Base-by-base conservation (phyloP, 2,888 invertebrate species). In the Melieria crassipennis region DNA sequence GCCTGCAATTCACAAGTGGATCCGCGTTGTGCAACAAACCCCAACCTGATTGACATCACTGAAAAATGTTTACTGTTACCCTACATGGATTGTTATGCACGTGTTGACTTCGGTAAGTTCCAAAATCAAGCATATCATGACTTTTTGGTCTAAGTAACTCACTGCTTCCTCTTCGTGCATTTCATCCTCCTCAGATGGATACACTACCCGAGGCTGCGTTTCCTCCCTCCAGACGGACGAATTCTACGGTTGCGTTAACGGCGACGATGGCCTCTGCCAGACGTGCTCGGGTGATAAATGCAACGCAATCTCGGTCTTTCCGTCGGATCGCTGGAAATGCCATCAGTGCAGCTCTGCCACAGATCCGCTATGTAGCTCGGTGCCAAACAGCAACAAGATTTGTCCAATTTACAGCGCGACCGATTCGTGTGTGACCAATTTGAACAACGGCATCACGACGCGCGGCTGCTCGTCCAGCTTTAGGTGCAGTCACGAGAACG, bases 391-490 rank as follows among this genome's bases (percentile, higher is more conserved):
- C 65, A 80, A 76, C 48, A 65, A 62, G 7, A 75, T 81, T 5
- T 85, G 85, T 11, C 79, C 81, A 5, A 70, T 83, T n/a, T 81
- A 81, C 60, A 74, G 70, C 1, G 73, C 71, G 7, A 69, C 73
- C 3, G 83, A 86, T 42, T 60, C 75, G 4, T 85, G 85, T 65
- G 78, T 85, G 7, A 79, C 79, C 5, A 80, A 79, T 7, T 74
- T 79, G 45, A 68, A 69, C 5, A 61, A 80, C 5, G 82, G 78
- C 0, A 61, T 81, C 4, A 85, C 84, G 0, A 69, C 78, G 47
- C 82, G 85, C 3, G 86, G 84, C 6, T 85, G 85, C 67, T 75
- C 73, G 16, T 83, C 85, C 4, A 79, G 74, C 42, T 45, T 82
- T 10, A 73, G 73, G 56, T 85, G 85, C 46, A 73, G 79, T n/a